phyloP scores from a whole-genome alignment of 2,113 vertebrate genomes.

The Corythornis madagascariensis region DNA sequence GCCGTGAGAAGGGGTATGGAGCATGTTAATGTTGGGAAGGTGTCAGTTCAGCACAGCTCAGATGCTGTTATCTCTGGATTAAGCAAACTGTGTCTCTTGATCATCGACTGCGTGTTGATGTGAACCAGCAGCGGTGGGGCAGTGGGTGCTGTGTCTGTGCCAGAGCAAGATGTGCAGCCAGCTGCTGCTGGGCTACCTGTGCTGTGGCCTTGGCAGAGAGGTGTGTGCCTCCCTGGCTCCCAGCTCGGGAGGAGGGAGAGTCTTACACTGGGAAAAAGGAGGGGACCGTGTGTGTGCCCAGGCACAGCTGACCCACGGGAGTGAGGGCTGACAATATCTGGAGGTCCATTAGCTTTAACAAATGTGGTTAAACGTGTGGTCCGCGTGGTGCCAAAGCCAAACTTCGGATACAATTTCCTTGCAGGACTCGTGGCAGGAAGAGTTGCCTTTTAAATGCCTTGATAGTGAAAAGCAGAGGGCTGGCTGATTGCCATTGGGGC shows the following conservation, averaged over 20 bases:
- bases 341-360: background rate
- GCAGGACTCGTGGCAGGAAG: background rate
- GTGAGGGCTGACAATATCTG: background rate
- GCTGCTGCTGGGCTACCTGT: accelerated
- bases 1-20: background rate
- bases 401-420: background rate
- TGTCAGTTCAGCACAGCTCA: background rate
- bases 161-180: background rate
- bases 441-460: background rate
- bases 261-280: background rate
- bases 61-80: background rate
- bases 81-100: background rate
- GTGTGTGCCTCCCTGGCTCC: too few species aligned
- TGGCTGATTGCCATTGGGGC: background rate
- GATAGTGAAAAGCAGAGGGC: background rate
- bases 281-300: accelerated
- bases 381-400: background rate
- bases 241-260: background rate
- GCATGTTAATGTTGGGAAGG: background rate
- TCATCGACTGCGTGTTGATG: accelerated
- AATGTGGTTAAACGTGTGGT: too few species aligned
- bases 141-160: background rate
- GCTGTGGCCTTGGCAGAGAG: too few species aligned
- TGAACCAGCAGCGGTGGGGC: background rate
- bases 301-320: accelerated